Evolutionary conservation across 2,113 vertebrate species (phyloP).

Genomic region (Bucco capensis): DNA sequence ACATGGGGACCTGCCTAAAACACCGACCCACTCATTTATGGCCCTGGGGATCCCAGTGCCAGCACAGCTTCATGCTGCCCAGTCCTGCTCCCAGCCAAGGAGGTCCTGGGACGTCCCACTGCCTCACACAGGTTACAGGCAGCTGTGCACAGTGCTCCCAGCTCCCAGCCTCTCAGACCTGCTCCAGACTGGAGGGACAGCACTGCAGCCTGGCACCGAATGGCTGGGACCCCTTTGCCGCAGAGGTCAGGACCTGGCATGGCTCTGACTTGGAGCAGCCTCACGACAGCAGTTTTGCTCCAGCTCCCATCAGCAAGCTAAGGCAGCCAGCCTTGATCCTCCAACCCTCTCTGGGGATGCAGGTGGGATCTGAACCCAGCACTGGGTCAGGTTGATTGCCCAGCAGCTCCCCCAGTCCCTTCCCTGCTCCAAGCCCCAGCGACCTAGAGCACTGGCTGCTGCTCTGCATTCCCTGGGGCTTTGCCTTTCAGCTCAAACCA

Average conservation of each 20-base stretch:
- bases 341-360: rapidly evolving
- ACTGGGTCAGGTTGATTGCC: rapidly evolving
- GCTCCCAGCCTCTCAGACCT: neutral
- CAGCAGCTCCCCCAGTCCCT: neutral
- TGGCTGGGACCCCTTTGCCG: rapidly evolving
- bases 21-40: rapidly evolving
- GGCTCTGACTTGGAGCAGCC: neutral
- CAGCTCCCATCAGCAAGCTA: rapidly evolving
- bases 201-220: neutral
- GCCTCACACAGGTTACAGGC: neutral
- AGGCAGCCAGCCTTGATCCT: rapidly evolving
- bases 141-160: neutral
- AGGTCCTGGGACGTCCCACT: neutral
- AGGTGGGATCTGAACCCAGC: neutral
- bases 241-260: rapidly evolving
- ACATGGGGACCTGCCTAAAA: neutral
- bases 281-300: neutral
- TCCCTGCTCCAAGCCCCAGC: rapidly evolving
- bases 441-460: neutral
- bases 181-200: rapidly evolving
- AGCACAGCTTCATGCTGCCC: neutral
- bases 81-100: neutral
- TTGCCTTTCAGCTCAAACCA: neutral
- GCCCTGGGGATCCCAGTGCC: neutral
- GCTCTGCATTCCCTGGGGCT: neutral